These are phyloP conservation scores for Phortica variegata DNA, from an alignment of 1,140 invertebrate species.

Conservation along the genomic window DNA sequence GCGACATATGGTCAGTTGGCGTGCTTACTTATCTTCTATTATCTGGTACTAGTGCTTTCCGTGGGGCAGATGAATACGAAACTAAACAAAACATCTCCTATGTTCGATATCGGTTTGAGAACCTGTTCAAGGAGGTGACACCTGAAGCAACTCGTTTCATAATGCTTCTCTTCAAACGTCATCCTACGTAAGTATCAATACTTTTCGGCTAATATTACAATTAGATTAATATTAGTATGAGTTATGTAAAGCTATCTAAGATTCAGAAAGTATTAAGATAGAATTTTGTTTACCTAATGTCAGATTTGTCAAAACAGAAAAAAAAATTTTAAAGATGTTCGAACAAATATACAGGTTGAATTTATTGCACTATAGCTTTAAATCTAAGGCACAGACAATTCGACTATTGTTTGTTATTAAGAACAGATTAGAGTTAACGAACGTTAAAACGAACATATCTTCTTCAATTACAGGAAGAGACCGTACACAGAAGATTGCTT, in stretches of 20 bases:
- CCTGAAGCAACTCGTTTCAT: slow-evolving; percentile 93
- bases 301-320: too few species aligned
- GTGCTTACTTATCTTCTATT: slow-evolving; percentile 91
- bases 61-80: slow-evolving; percentile 77
- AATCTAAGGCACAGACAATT: too few species aligned
- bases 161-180: slow-evolving; percentile 91
- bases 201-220: background rate
- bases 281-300: too few species aligned
- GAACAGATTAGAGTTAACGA: too few species aligned
- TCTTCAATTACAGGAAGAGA: slow-evolving; percentile 72
- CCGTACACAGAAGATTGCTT: slow-evolving; percentile 90
- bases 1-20: slow-evolving; percentile 95
- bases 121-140: slow-evolving; percentile 91
- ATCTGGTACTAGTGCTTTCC: slow-evolving; percentile 91
- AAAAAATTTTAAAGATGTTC: too few species aligned
- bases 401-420: too few species aligned
- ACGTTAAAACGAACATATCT: too few species aligned
- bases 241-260: too few species aligned
- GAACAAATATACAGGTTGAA: too few species aligned
- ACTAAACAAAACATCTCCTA: slow-evolving; percentile 89
- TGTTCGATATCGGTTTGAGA: slow-evolving; percentile 91
- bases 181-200: slow-evolving; percentile 72
- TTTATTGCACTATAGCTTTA: too few species aligned
- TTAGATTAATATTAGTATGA: too few species aligned
- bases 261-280: too few species aligned